Evolutionary conservation across 2,888 invertebrate species (phyloP).

Genomic region (Nesidiocoris tenuis): DNA sequence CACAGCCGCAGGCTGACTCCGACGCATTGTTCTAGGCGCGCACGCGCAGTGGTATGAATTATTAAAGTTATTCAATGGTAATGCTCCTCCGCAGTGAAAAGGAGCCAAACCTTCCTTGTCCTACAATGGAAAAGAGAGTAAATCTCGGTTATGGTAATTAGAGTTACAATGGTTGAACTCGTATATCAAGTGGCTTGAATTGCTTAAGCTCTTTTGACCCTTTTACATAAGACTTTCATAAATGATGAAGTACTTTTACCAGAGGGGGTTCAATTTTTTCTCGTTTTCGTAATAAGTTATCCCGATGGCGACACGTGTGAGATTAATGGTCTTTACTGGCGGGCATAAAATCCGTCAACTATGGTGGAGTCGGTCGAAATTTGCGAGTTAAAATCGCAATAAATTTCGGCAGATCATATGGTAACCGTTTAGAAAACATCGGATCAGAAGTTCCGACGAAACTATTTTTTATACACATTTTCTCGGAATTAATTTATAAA

Average conservation of each 20-base stretch:
- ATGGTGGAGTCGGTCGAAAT: too few species aligned
- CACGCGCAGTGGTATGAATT: background rate
- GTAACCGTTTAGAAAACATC: too few species aligned
- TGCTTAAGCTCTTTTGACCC: background rate
- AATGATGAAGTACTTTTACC: background rate
- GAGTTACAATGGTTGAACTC: constrained; percentile 16
- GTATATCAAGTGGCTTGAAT: constrained; percentile 4
- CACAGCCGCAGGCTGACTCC: too few species aligned
- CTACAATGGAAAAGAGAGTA: constrained; percentile 1
- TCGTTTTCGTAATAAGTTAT: background rate
- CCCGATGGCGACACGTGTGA: too few species aligned
- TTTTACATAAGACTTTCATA: background rate
- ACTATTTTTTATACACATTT: too few species aligned
- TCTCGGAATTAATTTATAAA: too few species aligned
- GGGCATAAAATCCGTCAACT: too few species aligned
- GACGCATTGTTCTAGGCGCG: too few species aligned
- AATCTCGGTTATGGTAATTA: constrained; percentile 31
- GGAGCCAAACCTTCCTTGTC: background rate
- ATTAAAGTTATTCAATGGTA: background rate
- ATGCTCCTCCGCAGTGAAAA: background rate
- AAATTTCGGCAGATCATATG: too few species aligned
- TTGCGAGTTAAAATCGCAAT: too few species aligned
- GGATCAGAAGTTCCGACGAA: too few species aligned
- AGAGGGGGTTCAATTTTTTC: background rate
- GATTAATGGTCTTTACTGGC: too few species aligned